These are phyloP conservation scores for Hydropotes inermis DNA, from an alignment of 2,113 vertebrate genomes.

Conservation along the genomic window DNA sequence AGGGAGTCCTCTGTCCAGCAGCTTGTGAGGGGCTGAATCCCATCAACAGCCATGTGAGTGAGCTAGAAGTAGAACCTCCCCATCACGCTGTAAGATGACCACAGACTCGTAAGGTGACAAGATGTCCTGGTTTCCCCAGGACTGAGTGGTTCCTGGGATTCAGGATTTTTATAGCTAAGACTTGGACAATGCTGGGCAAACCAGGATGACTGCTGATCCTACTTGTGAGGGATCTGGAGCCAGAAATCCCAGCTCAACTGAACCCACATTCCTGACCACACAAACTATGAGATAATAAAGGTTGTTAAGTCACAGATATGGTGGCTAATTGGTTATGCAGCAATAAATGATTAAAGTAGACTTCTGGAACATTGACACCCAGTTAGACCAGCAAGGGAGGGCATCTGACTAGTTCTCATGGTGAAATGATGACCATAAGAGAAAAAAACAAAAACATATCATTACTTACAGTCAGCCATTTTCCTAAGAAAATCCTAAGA, in stretches of 20 bases:
- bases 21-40: background rate
- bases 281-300: background rate
- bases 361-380: background rate
- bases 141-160: background rate
- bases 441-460: background rate
- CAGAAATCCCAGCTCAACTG: background rate
- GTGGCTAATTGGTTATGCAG: background rate
- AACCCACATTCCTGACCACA: background rate
- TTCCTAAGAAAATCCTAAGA: background rate
- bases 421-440: background rate
- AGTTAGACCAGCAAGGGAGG: background rate
- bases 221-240: background rate
- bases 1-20: background rate
- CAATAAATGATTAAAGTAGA: background rate
- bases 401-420: background rate
- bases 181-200: background rate
- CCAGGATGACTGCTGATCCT: background rate
- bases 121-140: background rate
- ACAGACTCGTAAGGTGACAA: fast-evolving
- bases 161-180: background rate
- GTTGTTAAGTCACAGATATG: background rate
- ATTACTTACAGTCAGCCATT: background rate
- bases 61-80: background rate
- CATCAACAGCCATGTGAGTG: background rate
- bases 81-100: too few relatives aligned